Conservation (phyloP, 2,797 vertebrate genomes). For the Prionace glauca region DNA sequence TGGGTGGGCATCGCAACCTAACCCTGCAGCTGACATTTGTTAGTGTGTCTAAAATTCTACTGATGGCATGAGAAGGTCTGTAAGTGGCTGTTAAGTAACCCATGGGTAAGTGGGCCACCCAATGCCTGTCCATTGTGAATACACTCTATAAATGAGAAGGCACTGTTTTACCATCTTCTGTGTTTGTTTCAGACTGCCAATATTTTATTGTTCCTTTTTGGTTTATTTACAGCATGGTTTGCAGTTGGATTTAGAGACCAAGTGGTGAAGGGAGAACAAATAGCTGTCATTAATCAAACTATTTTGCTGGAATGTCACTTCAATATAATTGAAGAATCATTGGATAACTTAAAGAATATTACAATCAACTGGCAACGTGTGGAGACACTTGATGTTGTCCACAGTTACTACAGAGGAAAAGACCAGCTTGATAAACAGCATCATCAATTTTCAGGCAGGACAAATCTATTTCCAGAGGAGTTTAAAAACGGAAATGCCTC, state of each 20-base stretch:
- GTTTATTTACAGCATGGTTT: constrained; percentile 33
- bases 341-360: not conserved
- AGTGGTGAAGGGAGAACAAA: not conserved
- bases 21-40: too few species aligned
- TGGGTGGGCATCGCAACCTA: too few species aligned
- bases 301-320: constrained; percentile 44
- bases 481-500: constrained; percentile 47
- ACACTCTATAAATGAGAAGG: not conserved
- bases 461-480: constrained; percentile 33
- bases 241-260: constrained; percentile 16
- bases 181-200: not conserved
- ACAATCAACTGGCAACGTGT: constrained; percentile 46
- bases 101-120: too few species aligned
- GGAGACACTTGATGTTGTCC: constrained; percentile 41
- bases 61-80: too few species aligned
- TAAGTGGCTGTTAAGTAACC: too few species aligned
- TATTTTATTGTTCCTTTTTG: not conserved
- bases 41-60: too few species aligned
- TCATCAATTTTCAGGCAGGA: constrained; percentile 41
- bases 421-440: constrained; percentile 43
- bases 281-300: constrained; percentile 32
- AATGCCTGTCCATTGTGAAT: too few species aligned
- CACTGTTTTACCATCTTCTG: not conserved
- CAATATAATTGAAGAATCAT: not conserved
- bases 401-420: constrained; percentile 46